Evolutionary conservation across 1,140 invertebrate species (phyloP).

Genomic region (Temnothorax curvispinosus): DNA sequence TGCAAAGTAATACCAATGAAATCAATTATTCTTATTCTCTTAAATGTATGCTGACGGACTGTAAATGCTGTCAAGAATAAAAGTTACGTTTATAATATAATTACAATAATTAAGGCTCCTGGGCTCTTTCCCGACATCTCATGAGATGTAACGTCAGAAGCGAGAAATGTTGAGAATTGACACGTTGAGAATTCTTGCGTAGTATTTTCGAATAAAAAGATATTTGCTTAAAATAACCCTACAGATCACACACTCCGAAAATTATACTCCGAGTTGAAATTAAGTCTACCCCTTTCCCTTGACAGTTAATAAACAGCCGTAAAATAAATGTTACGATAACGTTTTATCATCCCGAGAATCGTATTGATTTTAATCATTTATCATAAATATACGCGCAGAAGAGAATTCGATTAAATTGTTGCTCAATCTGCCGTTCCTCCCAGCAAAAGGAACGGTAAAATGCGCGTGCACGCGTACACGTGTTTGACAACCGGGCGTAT

Average conservation of each 20-base stretch:
- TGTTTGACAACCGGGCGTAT: not conserved
- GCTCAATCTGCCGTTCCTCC: not conserved
- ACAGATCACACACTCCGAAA: no score
- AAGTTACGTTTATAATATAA: not conserved
- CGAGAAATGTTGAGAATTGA: no score
- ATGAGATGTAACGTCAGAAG: no score
- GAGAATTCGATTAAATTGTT: conserved; percentile 4
- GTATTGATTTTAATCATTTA: not conserved
- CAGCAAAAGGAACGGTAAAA: not conserved
- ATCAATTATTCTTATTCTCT: not conserved
- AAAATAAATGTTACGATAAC: not conserved
- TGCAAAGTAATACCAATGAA: not conserved
- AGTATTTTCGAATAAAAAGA: no score
- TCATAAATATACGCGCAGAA: not conserved
- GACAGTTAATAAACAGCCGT: no score
- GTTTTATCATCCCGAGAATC: not conserved
- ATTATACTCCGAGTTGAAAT: no score
- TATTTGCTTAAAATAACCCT: no score
- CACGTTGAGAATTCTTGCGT: no score
- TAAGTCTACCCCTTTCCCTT: no score
- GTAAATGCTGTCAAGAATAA: not conserved
- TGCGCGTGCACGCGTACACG: conserved; percentile 6
- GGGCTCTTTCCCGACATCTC: no score
- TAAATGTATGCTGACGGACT: not conserved
- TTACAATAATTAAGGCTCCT: no score